These are phyloP conservation scores for Philopedon plagiatum DNA, from an alignment of 2,888 invertebrate genomes.

Conservation along the genomic window DNA sequence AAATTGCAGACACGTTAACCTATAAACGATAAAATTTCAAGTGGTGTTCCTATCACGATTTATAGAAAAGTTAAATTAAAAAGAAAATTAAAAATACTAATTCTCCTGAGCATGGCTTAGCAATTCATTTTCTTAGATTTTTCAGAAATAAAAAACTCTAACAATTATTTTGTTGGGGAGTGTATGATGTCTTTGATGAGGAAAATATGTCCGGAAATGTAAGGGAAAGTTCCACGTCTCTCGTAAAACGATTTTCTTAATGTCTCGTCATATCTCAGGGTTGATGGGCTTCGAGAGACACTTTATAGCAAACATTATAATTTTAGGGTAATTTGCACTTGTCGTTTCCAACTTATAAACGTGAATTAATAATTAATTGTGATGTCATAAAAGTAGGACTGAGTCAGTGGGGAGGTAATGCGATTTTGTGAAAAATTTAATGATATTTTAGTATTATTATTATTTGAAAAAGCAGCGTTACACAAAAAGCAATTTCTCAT, in stretches of 20 bases:
- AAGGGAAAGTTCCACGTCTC: constrained; percentile 17
- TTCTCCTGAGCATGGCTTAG: too few species aligned
- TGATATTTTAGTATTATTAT: background rate
- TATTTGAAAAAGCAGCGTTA: too few species aligned
- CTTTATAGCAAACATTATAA: constrained; percentile 20
- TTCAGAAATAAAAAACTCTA: background rate
- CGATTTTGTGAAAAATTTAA: background rate
- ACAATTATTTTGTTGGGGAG: background rate
- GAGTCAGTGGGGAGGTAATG: background rate
- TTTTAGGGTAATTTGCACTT: constrained; percentile 19
- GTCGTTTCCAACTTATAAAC: constrained; percentile 5
- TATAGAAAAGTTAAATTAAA: too few species aligned
- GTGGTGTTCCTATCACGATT: too few species aligned
- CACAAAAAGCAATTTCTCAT: too few species aligned
- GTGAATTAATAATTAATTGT: constrained; percentile 15
- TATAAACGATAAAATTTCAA: too few species aligned
- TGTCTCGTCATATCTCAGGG: constrained; percentile 13
- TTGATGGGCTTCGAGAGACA: constrained; percentile 21
- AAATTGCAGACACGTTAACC: too few species aligned
- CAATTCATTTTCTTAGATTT: background rate
- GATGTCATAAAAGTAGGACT: background rate
- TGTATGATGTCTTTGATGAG: background rate
- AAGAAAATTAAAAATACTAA: too few species aligned
- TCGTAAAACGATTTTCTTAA: constrained; percentile 20
- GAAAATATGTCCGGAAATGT: constrained; percentile 1